Percentiles rank a stretch among this genome's conserved stretches.
phyloP scores from a whole-genome alignment of 1,140 invertebrate species.

The Vollenhovia emeryi region DNA sequence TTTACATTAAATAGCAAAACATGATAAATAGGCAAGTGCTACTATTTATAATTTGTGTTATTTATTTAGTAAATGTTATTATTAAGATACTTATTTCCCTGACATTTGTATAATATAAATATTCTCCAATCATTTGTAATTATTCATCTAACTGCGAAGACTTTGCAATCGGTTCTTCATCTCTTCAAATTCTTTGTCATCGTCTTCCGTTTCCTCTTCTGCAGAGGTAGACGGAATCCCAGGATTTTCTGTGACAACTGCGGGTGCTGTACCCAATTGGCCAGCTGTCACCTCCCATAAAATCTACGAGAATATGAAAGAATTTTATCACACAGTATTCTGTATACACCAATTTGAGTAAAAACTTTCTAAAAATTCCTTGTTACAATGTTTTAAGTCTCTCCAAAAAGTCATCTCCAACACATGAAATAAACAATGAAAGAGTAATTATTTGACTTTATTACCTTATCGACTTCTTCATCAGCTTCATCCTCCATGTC shows the following conservation, averaged over 20 bases:
- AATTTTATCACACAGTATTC: background rate
- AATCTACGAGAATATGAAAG: constrained; percentile 86
- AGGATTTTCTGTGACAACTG: constrained; percentile 89
- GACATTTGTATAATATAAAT: constrained; percentile 43
- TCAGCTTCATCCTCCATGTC: constrained; percentile 97
- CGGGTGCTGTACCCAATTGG: constrained; percentile 95
- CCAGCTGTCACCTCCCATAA: constrained; percentile 98
- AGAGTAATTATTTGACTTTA: background rate
- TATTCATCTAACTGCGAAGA: constrained; percentile 89
- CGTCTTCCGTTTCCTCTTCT: constrained; percentile 85
- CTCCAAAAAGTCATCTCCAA: background rate
- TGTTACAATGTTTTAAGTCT: background rate
- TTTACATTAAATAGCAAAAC: constrained; percentile 72
- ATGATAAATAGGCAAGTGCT: constrained; percentile 29
- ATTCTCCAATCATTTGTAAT: constrained; percentile 57
- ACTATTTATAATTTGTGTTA: constrained; percentile 36
- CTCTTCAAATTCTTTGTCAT: constrained; percentile 93
- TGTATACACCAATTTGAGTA: background rate
- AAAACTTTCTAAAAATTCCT: background rate
- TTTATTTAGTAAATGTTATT: constrained; percentile 31
- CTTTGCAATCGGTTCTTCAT: constrained; percentile 95
- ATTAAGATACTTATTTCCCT: constrained; percentile 44
- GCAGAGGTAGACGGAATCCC: constrained; percentile 86
- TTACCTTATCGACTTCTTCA: constrained; percentile 95
- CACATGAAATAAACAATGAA: background rate